Evolutionary conservation across 2,797 vertebrate species (phyloP), one percentile per base, ranked within the genome.

Genomic region (Amniataba percoides): DNA sequence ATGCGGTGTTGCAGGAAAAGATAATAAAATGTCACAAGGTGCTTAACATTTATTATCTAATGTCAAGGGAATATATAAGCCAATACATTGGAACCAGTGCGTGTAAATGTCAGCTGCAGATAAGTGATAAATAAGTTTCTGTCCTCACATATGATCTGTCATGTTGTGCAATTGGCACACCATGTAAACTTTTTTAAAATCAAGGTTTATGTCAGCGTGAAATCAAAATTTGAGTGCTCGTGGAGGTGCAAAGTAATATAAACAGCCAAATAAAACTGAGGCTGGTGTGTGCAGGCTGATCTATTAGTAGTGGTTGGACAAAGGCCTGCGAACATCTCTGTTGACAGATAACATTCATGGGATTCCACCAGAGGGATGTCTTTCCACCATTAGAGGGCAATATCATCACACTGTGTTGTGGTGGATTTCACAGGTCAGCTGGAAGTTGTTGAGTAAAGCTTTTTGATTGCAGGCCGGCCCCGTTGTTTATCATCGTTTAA

Each of bases 301-400:
- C 3, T 6, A 19, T 19, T n/a, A 69, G 25, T 7, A 51, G 7
- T 34, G 39, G 52, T 39, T 42, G 36, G 43, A 64, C 43, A 59
- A 63, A 55, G 18, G 18, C 46, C 15, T n/a, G 23, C 42, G 14
- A 45, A 16, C 18, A 45, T 34, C 52, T 58, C 11, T 72, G 64
- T 58, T 77, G 71, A 81, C 23, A 18, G 45, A 39, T 21, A 12
- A 69, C 59, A 71, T 78, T 76, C 36, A 43, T 23, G 9, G n/a
- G 6, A 63, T 70, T 78, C 27, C 51, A 31, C 18, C 11, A 21
- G 10, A 39, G 31, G 45, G 48, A 23, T 68, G 36, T 56, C 14
- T 39, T 60, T 76, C 18, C 45, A 80, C 78, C 66, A 46, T 69
- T 61, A 82, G 68, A 77, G 66, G 65, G 46, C 74, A 78, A 51